phyloP scores from a whole-genome alignment of 2,888 invertebrate species.

The Branchipolynoe longqiensis region DNA sequence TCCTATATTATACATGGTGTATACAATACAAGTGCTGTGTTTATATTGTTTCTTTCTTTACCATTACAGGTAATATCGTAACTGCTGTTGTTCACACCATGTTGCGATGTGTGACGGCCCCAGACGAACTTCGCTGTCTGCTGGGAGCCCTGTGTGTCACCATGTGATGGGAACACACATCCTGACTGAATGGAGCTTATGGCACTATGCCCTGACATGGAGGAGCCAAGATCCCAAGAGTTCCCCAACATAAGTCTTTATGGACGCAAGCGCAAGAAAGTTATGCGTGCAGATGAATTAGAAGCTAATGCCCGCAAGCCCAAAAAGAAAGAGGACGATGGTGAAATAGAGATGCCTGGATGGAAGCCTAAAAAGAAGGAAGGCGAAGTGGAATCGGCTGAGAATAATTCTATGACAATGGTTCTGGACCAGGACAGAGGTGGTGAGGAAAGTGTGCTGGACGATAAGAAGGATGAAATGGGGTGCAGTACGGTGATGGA shows the following conservation, averaged over 20 bases:
- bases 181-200: too few species aligned
- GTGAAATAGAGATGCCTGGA: too few species aligned
- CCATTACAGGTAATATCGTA: constrained; percentile 32
- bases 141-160: too few species aligned
- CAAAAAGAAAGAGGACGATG: constrained; percentile 41
- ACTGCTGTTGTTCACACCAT: not conserved
- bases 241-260: constrained; percentile 42
- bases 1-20: too few species aligned
- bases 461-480: not conserved
- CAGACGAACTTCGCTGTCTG: constrained; percentile 1
- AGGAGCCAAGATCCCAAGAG: constrained; percentile 23
- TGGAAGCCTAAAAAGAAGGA: too few species aligned
- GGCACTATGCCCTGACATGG: constrained; percentile 16
- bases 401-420: too few species aligned
- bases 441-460: not conserved
- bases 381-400: too few species aligned
- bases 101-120: not conserved
- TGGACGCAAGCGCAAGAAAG: constrained; percentile 39
- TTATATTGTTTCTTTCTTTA: not conserved
- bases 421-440: not conserved
- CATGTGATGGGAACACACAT: too few species aligned
- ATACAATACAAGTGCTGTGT: too few species aligned
- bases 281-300: constrained; percentile 41
- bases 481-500: constrained; percentile 16
- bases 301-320: constrained; percentile 2